phyloP scores from a whole-genome alignment of 2,113 vertebrate species.

The Apus apus region DNA sequence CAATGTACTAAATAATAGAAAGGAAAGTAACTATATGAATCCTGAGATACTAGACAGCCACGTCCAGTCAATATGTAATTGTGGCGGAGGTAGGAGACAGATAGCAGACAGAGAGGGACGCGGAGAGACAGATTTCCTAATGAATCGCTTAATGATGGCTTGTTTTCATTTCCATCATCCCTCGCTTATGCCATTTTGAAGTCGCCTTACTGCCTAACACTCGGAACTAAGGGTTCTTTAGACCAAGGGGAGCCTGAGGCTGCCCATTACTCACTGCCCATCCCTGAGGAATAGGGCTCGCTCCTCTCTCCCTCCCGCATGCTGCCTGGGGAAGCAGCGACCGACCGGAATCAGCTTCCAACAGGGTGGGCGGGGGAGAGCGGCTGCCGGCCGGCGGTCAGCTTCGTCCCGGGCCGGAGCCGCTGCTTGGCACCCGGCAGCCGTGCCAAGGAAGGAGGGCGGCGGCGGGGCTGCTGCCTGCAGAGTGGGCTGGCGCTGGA shows the following conservation, averaged over 20 bases:
- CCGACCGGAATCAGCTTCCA: background rate
- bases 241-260: background rate
- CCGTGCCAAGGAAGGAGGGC: background rate
- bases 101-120: slow-evolving; percentile 54
- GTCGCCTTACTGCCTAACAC: background rate
- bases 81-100: slow-evolving; percentile 44
- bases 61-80: slow-evolving; percentile 24
- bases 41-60: background rate
- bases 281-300: background rate
- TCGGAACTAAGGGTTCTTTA: background rate
- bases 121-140: slow-evolving; percentile 50
- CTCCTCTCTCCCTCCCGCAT: background rate
- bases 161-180: slow-evolving; percentile 31
- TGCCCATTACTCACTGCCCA: background rate
- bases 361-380: background rate
- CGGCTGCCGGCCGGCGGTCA: background rate
- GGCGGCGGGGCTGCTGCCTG: background rate
- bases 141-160: slow-evolving; percentile 9
- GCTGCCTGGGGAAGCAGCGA: background rate
- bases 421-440: background rate
- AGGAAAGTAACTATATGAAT: slow-evolving; percentile 13
- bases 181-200: slow-evolving; percentile 4
- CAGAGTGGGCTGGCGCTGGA: no score
- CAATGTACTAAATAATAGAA: slow-evolving; percentile 34
- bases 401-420: background rate